Evolutionary conservation across 2,113 vertebrate species (phyloP).

Genomic region (Neogobius melanostomus): DNA sequence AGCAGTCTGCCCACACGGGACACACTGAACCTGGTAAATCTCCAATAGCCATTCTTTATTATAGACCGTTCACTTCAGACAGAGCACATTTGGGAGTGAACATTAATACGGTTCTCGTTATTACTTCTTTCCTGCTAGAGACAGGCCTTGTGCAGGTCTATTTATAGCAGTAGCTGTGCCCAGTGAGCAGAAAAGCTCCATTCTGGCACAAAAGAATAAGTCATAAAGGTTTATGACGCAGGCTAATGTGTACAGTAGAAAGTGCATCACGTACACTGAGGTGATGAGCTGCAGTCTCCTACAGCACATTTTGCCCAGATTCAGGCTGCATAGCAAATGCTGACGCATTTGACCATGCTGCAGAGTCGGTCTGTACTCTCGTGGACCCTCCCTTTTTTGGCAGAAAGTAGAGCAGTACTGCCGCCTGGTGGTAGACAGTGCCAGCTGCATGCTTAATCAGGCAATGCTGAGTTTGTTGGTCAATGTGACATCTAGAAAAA

Average conservation of each 20-base stretch:
- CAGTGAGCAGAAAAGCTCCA: constrained; percentile 64
- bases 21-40: constrained; percentile 80
- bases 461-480: background rate
- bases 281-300: constrained; percentile 65
- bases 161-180: constrained; percentile 71
- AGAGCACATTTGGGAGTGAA: constrained; percentile 32
- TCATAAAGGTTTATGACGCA: constrained; percentile 49
- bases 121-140: constrained; percentile 54
- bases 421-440: constrained; percentile 56
- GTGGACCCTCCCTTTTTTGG: constrained; percentile 68
- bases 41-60: constrained; percentile 4
- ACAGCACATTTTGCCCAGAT: constrained; percentile 62
- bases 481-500: constrained; percentile 18
- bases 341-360: constrained; percentile 75
- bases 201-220: constrained; percentile 43
- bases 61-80: constrained; percentile 37
- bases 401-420: constrained; percentile 56
- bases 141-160: constrained; percentile 63
- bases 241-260: constrained; percentile 36
- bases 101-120: constrained; percentile 61
- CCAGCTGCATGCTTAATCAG: constrained; percentile 42
- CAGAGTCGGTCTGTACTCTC: constrained; percentile 72
- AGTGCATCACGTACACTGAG: constrained; percentile 35
- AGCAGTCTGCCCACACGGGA: constrained; percentile 85
- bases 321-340: constrained; percentile 77